phyloP scores from a whole-genome alignment of 2,797 vertebrate species.

The Crocodylus rhombifer region DNA sequence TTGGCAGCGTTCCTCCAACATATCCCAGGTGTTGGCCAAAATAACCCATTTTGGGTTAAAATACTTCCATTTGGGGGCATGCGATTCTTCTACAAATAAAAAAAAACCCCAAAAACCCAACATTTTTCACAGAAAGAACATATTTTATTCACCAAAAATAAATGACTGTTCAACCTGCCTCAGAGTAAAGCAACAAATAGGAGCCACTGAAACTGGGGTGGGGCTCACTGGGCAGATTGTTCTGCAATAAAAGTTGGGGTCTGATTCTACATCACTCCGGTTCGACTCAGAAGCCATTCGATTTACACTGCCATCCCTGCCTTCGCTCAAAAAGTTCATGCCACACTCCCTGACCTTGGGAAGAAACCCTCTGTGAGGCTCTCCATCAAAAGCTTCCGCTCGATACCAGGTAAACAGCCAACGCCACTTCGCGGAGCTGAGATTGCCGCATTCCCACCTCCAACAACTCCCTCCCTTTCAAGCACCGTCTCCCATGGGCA shows the following conservation, averaged over 20 bases:
- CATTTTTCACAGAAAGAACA: neutral
- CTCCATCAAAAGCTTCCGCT: neutral
- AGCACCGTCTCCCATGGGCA: neutral
- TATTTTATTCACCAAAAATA: no score
- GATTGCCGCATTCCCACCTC: neutral
- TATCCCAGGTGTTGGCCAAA: neutral
- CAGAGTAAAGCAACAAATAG: neutral
- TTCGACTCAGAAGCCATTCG: no score
- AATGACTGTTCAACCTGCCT: neutral
- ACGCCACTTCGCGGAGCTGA: neutral
- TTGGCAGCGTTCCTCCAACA: neutral
- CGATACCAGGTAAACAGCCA: neutral
- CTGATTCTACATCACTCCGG: neutral
- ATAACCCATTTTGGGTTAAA: neutral
- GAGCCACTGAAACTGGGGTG: neutral
- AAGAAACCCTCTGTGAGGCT: neutral
- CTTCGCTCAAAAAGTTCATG: neutral
- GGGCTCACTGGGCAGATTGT: neutral
- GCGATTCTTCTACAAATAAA: neutral
- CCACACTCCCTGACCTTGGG: neutral
- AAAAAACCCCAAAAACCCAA: neutral
- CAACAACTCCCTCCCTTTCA: no score
- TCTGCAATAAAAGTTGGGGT: neutral
- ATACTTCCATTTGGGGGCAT: neutral
- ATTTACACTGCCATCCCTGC: neutral